Evolutionary conservation across 2,888 invertebrate genomes (phyloP).

Genomic region (Agrotis puta): DNA sequence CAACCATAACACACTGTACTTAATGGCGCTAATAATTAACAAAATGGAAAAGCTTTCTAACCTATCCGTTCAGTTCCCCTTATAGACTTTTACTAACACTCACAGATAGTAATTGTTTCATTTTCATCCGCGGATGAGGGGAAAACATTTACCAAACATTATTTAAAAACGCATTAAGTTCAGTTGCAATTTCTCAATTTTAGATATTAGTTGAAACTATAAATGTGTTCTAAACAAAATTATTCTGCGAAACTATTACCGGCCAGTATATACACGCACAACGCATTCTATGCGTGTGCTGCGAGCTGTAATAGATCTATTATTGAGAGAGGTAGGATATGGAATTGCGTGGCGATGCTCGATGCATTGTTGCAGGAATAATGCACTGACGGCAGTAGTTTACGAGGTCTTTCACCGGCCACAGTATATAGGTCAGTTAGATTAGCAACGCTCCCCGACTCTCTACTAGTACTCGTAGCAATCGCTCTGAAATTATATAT

Average conservation of each 20-base stretch:
- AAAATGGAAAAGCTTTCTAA: constrained; percentile 57
- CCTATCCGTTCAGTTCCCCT: constrained; percentile 8
- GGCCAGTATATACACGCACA: constrained; percentile 65
- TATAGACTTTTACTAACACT: constrained; percentile 24
- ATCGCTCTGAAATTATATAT: constrained; percentile 57
- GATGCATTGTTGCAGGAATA: constrained; percentile 87
- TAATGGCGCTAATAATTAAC: constrained; percentile 39
- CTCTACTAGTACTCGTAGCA: constrained; percentile 58
- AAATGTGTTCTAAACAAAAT: constrained; percentile 83
- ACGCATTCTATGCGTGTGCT: constrained; percentile 64
- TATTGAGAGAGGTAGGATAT: constrained; percentile 72
- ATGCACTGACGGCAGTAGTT: constrained; percentile 87
- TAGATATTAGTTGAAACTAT: constrained; percentile 82
- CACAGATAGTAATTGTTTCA: constrained; percentile 32
- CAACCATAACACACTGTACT: constrained; percentile 39
- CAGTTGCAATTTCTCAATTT: constrained; percentile 73
- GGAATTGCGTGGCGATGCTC: constrained; percentile 75
- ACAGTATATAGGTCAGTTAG: constrained; percentile 89
- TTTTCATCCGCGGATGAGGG: constrained; percentile 38
- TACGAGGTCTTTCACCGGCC: constrained; percentile 90
- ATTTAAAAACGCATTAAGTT: constrained; percentile 52
- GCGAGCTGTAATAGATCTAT: constrained; percentile 75
- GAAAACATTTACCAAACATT: constrained; percentile 30
- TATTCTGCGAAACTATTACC: constrained; percentile 82
- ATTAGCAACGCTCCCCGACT: constrained; percentile 85